Evolutionary conservation across 2,888 invertebrate genomes (phyloP).

Genomic region (Synanthedon andrenaeformis): DNA sequence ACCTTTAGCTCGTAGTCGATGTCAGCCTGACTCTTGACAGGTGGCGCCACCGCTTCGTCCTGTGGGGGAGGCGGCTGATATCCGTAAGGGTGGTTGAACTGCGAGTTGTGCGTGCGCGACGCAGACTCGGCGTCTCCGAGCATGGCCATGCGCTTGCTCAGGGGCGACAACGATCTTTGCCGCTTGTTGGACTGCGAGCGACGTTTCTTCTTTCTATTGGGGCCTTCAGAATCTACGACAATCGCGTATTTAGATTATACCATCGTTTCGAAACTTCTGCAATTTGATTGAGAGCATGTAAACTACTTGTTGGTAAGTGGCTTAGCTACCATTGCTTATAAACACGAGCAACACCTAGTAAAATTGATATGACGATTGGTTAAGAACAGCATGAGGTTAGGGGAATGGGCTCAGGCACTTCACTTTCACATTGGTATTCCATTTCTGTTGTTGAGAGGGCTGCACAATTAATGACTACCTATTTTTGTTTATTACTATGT

Average conservation of each 20-base stretch:
- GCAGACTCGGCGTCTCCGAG: constrained; percentile 68
- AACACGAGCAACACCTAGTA: no score
- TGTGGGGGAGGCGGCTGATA: constrained; percentile 69
- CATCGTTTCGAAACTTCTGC: not conserved
- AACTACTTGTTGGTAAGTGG: no score
- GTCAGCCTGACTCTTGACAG: constrained; percentile 54
- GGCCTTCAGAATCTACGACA: constrained; percentile 58
- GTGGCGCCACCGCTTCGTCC: constrained; percentile 43
- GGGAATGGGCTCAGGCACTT: no score
- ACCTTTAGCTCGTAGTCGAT: constrained; percentile 76
- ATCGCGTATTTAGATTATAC: constrained; percentile 3
- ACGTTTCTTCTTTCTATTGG: constrained; percentile 70
- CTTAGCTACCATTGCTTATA: no score
- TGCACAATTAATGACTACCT: no score
- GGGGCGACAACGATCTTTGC: constrained; percentile 81
- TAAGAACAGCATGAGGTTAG: no score
- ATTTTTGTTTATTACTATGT: no score
- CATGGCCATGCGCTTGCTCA: constrained; percentile 86
- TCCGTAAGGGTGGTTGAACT: constrained; percentile 77
- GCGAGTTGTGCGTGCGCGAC: constrained; percentile 68
- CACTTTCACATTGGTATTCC: no score
- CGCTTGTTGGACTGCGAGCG: constrained; percentile 71
- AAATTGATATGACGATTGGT: no score
- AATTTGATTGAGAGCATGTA: no score
- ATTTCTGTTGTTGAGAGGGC: no score